Percentiles rank a stretch among this genome's conserved stretches.
phyloP scores from a whole-genome alignment of 2,113 vertebrate genomes.

The Ophiodon elongatus region DNA sequence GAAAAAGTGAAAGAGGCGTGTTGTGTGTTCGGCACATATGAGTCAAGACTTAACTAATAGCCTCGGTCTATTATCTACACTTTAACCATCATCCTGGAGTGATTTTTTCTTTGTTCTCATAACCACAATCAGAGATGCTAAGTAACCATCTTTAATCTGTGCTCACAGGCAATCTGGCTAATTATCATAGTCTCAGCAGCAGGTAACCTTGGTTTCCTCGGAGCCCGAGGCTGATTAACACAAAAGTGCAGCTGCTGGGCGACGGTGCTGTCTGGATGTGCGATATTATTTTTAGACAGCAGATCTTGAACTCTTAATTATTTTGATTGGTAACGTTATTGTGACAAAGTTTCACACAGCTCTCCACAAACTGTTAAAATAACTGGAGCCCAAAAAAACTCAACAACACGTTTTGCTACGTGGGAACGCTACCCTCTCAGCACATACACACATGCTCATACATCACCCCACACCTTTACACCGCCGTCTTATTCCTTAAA shows the following conservation, averaged over 20 bases:
- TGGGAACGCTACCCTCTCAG: too few species aligned
- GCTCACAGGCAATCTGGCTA: slow-evolving; percentile 64
- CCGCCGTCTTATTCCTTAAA: neutral
- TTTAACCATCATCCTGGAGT: slow-evolving; percentile 24
- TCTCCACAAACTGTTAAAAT: slow-evolving; percentile 14
- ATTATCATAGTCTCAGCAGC: slow-evolving; percentile 65
- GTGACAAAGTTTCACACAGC: slow-evolving; percentile 9
- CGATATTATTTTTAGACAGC: slow-evolving; percentile 57
- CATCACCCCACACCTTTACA: neutral
- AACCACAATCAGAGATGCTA: slow-evolving; percentile 63
- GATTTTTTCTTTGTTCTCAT: slow-evolving; percentile 52
- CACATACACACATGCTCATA: neutral
- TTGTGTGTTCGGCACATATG: neutral
- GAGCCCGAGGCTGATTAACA: slow-evolving; percentile 69
- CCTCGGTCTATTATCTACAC: slow-evolving; percentile 16
- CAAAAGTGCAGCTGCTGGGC: slow-evolving; percentile 62
- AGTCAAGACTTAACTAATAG: slow-evolving; percentile 29
- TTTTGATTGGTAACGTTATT: slow-evolving; percentile 49
- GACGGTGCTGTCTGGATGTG: slow-evolving; percentile 43
- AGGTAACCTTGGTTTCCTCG: slow-evolving; percentile 74
- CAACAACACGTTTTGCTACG: neutral
- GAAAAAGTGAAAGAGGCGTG: neutral
- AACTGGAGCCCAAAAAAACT: neutral
- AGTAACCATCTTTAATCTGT: slow-evolving; percentile 71
- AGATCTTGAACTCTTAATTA: slow-evolving; percentile 58